Evolutionary conservation across 2,113 vertebrate genomes (phyloP).

Genomic region (Cygnus atratus): DNA sequence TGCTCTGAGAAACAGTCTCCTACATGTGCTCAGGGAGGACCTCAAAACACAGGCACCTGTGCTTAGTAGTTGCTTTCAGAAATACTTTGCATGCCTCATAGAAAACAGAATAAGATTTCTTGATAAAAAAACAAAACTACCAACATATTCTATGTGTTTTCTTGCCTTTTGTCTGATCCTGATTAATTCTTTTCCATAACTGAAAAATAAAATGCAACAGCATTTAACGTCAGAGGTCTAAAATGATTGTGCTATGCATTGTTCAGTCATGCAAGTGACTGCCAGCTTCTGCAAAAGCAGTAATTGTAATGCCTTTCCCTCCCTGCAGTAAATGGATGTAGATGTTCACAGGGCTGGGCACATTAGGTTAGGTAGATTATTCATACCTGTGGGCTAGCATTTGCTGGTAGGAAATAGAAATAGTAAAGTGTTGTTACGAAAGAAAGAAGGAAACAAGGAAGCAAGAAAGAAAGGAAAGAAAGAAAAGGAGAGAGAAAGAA

Average conservation of each 20-base stretch:
- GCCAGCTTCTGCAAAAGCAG: background rate
- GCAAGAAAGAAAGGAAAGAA: too few relatives aligned
- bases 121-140: background rate
- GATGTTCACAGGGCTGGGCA: background rate
- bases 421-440: background rate
- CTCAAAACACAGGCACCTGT: background rate
- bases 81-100: background rate
- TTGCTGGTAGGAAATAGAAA: background rate
- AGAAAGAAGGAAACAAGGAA: too few relatives aligned
- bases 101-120: background rate
- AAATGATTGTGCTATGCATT: background rate
- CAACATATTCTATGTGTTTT: background rate
- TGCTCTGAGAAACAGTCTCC: background rate
- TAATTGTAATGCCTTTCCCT: background rate
- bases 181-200: background rate
- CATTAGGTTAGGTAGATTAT: background rate
- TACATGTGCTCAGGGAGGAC: background rate
- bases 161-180: background rate
- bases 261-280: background rate
- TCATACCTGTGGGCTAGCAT: background rate
- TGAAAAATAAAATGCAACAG: background rate
- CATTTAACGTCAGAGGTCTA: background rate
- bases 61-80: background rate
- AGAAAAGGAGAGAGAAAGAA: too few relatives aligned
- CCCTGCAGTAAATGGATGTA: background rate